Base-by-base conservation (phyloP, 2,113 vertebrate species). In the Apodemus sylvaticus region DNA sequence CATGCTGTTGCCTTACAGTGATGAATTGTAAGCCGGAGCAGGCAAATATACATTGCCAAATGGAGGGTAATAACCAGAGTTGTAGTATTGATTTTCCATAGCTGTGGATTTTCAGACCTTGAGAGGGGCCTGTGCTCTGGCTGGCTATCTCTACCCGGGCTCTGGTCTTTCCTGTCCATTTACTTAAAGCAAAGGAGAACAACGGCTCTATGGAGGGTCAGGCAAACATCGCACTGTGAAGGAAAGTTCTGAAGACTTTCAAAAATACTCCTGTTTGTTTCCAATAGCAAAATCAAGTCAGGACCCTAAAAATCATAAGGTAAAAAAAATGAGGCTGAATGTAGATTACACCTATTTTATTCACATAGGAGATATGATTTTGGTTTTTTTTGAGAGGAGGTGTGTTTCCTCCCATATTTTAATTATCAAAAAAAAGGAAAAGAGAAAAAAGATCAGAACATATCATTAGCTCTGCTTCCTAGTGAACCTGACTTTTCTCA, bases 401-500 rank as follows among this genome's bases (percentile, higher is more conserved):
- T 29, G 26, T 96, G 85, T 26, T 96, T 86, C 4, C 62, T 97
- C 96, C 94, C 76, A 94, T 98, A 95, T 98, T 98, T 98, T 98
- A 98, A 98, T 99, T 98, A 94, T 82, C 14, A 85, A 95, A 95
- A 95, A 42, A 62, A 42, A 95, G 93, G 90, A 53, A 53, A 36
- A 76, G 66, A 60, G 36, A 62, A 60, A 34, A 78, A 98, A 99
- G 99, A 99, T 99, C 99, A 99, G 99, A 99, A 99, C 99, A 98
- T 99, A 99, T 99, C 98, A 98, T 98, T 98, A 98, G 97, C 97
- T 97, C 95, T 98, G 95, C 97, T 98, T 99, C 98, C 98, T 98
- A 99, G 98, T 97, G 98, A 98, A 98, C 98, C 97, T 99, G 99
- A 99, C 99, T 99, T 99, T 99, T 98, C 98, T 98, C 96, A 60